These are phyloP conservation scores for Gasterosteus aculeatus DNA, from an alignment of 2,113 vertebrate species.

Conservation along the genomic window DNA sequence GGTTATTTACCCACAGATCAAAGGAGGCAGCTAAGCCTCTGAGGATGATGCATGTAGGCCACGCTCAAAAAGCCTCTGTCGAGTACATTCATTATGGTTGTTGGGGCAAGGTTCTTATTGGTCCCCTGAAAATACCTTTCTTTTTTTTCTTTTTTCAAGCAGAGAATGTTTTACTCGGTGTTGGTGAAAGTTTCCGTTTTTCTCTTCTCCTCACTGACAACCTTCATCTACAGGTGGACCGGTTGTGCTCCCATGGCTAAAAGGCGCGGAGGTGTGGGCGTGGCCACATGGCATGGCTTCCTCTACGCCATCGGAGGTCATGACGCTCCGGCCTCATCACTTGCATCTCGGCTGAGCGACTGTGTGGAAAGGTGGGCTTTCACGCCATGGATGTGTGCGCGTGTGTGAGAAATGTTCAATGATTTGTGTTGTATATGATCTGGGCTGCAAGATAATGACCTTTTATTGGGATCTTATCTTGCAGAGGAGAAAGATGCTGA, in stretches of 20 bases:
- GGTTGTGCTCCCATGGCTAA: conserved; percentile 96
- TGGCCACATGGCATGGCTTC: conserved; percentile 96
- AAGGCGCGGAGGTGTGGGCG: conserved; percentile 94
- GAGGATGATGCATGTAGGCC: conserved; percentile 25
- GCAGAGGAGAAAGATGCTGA: neutral
- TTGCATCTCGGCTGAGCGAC: conserved; percentile 94
- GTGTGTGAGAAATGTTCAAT: neutral
- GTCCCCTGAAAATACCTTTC: neutral
- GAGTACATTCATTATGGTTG: conserved; percentile 27
- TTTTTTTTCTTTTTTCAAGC: neutral
- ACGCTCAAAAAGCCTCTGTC: conserved; percentile 26
- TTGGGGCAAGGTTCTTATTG: neutral
- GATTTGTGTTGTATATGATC: neutral
- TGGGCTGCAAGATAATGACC: neutral
- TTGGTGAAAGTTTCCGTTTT: neutral
- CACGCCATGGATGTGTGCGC: neutral
- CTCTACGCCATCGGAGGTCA: conserved; percentile 97
- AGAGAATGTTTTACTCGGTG: neutral
- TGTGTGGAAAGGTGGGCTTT: conserved; percentile 93
- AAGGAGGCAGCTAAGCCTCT: conserved; percentile 42
- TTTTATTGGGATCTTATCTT: neutral
- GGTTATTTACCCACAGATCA: conserved; percentile 53
- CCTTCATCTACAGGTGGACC: conserved; percentile 90
- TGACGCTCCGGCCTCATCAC: conserved; percentile 92
- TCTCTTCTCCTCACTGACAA: neutral